phyloP scores from a whole-genome alignment of 2,113 vertebrate genomes.

The Strix uralensis region DNA sequence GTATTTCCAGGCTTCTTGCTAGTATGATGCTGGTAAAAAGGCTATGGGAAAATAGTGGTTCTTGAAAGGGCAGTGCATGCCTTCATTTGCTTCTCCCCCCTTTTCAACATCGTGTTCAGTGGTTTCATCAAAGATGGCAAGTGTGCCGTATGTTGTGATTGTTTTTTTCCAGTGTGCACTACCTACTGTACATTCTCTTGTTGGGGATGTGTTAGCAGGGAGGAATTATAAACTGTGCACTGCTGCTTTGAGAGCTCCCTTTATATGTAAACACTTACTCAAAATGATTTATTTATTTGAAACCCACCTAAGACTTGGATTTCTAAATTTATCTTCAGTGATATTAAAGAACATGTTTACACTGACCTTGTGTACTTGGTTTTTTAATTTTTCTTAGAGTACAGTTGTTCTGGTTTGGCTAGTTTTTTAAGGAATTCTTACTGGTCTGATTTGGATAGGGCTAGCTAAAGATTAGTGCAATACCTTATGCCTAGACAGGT shows the following conservation, averaged over 20 bases:
- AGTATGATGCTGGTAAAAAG: neutral
- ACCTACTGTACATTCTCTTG: conserved; percentile 59
- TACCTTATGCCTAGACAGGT: neutral
- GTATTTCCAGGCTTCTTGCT: neutral
- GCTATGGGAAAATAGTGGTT: neutral
- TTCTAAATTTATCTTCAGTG: conserved; percentile 36
- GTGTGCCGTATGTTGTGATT: neutral
- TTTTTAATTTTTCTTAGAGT: neutral
- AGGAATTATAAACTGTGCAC: neutral
- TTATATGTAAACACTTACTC: neutral
- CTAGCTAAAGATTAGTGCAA: neutral
- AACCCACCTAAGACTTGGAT: conserved; percentile 22
- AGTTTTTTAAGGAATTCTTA: neutral
- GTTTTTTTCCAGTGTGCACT: conserved; percentile 37
- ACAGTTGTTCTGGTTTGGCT: neutral
- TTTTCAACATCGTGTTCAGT: neutral
- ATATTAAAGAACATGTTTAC: conserved; percentile 68
- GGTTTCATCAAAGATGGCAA: neutral
- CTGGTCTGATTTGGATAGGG: neutral
- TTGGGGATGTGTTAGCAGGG: conserved; percentile 9
- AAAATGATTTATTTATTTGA: conserved; percentile 68
- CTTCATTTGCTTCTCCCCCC: neutral
- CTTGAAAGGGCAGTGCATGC: neutral
- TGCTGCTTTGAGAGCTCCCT: conserved; percentile 45
- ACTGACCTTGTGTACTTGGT: neutral